A percentile compares a stretch with the other conserved stretches of the same genome.
Evolutionary conservation across 2,113 vertebrate species (phyloP).

Genomic region (Acrocephalus arundinaceus): DNA sequence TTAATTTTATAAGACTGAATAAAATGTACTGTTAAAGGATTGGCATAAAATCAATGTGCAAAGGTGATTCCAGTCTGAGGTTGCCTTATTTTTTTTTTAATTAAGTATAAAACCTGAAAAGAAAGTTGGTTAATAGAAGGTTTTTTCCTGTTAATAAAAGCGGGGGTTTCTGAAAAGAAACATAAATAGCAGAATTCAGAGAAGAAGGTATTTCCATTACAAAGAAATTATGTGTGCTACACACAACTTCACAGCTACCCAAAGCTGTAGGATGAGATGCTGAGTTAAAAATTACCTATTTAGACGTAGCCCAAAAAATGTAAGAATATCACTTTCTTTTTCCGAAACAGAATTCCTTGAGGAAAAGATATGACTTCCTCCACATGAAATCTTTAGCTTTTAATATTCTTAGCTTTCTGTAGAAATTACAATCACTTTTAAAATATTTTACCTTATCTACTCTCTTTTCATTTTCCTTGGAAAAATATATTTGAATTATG

Average conservation of each 20-base stretch:
- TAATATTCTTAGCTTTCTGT: not conserved
- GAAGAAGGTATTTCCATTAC: not conserved
- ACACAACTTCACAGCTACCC: not conserved
- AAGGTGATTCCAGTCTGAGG: not conserved
- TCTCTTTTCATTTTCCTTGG: not conserved
- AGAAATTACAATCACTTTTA: not conserved
- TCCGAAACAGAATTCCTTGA: not conserved
- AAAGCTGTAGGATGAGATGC: not conserved
- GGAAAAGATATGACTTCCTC: not conserved
- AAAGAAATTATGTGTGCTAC: not conserved
- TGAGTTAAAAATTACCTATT: not conserved
- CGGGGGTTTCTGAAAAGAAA: not conserved
- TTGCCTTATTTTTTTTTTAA: not conserved
- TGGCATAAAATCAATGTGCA: not conserved
- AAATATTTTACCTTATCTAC: not conserved
- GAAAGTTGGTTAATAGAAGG: not conserved
- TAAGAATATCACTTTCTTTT: not conserved
- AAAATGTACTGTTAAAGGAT: not conserved
- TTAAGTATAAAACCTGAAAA: not conserved
- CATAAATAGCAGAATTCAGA: not conserved
- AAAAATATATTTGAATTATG: slow-evolving; percentile 9
- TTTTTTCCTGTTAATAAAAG: not conserved
- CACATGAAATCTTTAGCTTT: not conserved
- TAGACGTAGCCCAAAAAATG: not conserved
- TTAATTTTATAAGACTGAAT: not conserved